Base-by-base conservation (phyloP, 2,888 invertebrate genomes). In the Cerceris ruficornis region DNA sequence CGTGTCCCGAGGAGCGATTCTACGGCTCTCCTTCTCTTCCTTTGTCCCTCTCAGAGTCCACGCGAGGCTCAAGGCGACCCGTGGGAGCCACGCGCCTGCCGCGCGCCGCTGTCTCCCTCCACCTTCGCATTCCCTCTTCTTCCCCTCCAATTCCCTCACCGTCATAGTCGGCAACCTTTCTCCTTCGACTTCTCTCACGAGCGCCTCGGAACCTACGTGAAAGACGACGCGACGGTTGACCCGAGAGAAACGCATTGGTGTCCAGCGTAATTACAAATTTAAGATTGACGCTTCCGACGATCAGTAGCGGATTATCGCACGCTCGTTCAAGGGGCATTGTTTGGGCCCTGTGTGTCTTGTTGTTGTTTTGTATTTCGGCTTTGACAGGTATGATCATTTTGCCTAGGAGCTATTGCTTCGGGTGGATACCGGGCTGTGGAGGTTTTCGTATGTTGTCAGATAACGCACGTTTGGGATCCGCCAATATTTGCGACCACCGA, bases 1-100 rank as follows among this genome's bases (percentile, higher is more conserved):
- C 28, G 28, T 57, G 11, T 54, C n/a, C 42, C 41, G 39, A 39
- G 58, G 42, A 65, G 17, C 1, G 52, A 7, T 0, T 58, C 49
- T 60, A 49, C 58, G 15, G 49, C 61, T 52, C 77, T 62, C 68
- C 43, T 39, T 49, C 72, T 58, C 66, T 52, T 57, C 46, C 52
- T 50, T 46, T 72, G 76, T 74, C 75, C 67, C 82, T 73, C 80
- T 75, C 77, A 68, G 75, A 79, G 75, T 79, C 80, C 77, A 65
- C 73, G 62, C 66, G 54, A 77, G 84, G 79, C 75, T 75, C 69
- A 75, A 83, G 82, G 84, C 87, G 88, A 89, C 89, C 89, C 90
- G 91, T 90, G 90, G 89, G 89, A 89, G 90, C 90, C 90, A 90
- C 90, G 90, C 89, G 90, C 88, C 91, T 87, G 90, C 89, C 90